Base-by-base conservation (phyloP, 2,113 vertebrate species). In the Psammodynastes pulverulentus region DNA sequence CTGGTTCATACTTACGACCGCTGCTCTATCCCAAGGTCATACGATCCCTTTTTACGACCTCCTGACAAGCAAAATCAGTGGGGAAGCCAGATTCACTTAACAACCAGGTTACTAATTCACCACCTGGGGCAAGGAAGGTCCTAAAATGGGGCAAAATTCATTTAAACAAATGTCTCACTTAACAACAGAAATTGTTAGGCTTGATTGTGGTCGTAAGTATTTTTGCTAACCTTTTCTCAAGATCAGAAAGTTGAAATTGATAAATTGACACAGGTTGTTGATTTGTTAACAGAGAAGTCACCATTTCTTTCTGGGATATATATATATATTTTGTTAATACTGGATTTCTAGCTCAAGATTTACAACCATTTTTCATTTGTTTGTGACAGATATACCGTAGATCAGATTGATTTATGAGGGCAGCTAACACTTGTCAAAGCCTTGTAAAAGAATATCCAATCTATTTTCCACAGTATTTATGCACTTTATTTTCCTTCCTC, bases 241-340 rank as follows among this genome's bases (percentile, higher is more conserved):
- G 48, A 10, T 54, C 84, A 34, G 0, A 92, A 53, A 34, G 29
- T 0, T 9, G 39, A 1, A 19, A 9, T 34, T 86, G 43, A 46
- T 21, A 15, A 88, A 58, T 4, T 9, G 24, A 7, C 23, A 84
- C 51, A 29, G n/a, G 26, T 10, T 3, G 0, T 0, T 46, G 86
- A 1, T 90, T 91, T 92, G 24, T 84, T 90, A 43, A 53, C 56
- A 39, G 52, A 5, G 8, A 1, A 92, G 51, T 24, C 88, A 58
- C 56, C 0, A 3, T 53, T 89, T 56, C 43, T 21, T 2, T 0
- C 26, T 84, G 39, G 7, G 24, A 21, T 15, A 34, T 49, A 24
- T 29, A 12, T 62, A 3, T 49, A 39, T 19, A 92, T 23, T 0
- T 0, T 15, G 56, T 24, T 0, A 0, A 19, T 9, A 53, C 34